Evolutionary conservation across 2,797 vertebrate genomes (phyloP).

Genomic region (Selene dorsalis): DNA sequence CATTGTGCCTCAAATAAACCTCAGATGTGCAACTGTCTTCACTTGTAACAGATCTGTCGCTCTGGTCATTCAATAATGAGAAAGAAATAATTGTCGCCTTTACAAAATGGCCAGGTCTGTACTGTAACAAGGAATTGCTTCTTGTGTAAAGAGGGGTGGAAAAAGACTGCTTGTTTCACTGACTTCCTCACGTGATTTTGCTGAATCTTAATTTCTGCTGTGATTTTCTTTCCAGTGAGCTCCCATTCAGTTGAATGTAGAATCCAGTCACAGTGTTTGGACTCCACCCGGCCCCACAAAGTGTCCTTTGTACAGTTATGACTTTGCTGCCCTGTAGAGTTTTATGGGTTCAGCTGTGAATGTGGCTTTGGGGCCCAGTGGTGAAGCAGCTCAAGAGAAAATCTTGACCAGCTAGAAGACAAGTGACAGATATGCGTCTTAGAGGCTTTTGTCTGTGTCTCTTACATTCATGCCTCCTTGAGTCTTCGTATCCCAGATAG

Average conservation of each 20-base stretch:
- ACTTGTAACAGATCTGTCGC: conserved; percentile 22
- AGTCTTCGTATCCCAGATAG: conserved; percentile 25
- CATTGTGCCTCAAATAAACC: conserved; percentile 68
- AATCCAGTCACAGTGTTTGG: conserved; percentile 16
- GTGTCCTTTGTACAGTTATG: conserved; percentile 60
- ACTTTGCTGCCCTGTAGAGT: conserved; percentile 33
- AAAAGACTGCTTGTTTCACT: conserved; percentile 25
- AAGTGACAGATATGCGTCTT: conserved; percentile 25
- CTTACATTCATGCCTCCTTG: conserved; percentile 48
- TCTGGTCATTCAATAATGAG: conserved; percentile 35
- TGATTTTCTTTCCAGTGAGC: conserved; percentile 29
- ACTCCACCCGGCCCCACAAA: conserved; percentile 43
- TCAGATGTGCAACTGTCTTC: conserved; percentile 20
- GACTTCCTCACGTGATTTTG: conserved; percentile 25
- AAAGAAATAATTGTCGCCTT: conserved; percentile 37
- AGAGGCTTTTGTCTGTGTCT: conserved; percentile 36
- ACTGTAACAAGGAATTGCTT: conserved; percentile 22
- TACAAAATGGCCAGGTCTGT: conserved; percentile 5
- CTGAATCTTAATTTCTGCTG: conserved; percentile 21
- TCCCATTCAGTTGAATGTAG: conserved; percentile 18
- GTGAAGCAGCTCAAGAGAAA: conserved; percentile 28
- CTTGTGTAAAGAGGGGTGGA: not conserved
- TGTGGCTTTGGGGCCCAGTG: conserved; percentile 26
- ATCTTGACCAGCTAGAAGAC: not conserved
- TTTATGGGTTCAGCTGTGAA: conserved; percentile 55